Conservation (phyloP, 2,888 invertebrate species). For the Drosophila pullipes region DNA sequence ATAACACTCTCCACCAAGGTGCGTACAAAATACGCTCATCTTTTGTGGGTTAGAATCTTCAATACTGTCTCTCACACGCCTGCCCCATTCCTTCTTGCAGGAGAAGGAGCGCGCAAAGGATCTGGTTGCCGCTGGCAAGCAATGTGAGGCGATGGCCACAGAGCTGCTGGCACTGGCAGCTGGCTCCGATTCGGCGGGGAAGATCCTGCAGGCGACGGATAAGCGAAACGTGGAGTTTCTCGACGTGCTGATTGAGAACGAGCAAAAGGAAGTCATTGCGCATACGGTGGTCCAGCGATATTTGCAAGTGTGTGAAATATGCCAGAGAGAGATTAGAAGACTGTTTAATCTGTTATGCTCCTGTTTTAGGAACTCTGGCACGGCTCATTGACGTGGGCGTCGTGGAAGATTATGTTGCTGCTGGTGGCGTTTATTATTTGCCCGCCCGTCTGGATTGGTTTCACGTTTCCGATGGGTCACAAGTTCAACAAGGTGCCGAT, state of each 20-base stretch:
- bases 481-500: slow-evolving; percentile 99
- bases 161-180: slow-evolving; percentile 97
- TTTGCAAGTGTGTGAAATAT: slow-evolving; percentile 90
- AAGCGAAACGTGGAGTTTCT: slow-evolving; percentile 96
- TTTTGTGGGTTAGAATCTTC: not conserved
- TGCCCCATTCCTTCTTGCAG: slow-evolving; percentile 80
- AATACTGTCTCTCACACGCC: not conserved
- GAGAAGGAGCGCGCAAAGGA: slow-evolving; percentile 99
- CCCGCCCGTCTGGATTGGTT: slow-evolving; percentile 98
- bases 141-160: slow-evolving; percentile 99
- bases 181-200: slow-evolving; percentile 96
- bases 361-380: slow-evolving; percentile 97
- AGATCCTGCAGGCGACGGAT: slow-evolving; percentile 97
- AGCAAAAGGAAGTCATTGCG: slow-evolving; percentile 98
- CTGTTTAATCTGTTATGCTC: slow-evolving; percentile 73
- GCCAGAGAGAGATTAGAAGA: not conserved
- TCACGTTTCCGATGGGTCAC: slow-evolving; percentile 97
- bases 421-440: slow-evolving; percentile 96
- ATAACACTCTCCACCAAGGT: slow-evolving; percentile 94
- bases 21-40: slow-evolving; percentile 31
- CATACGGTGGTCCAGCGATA: slow-evolving; percentile 99
- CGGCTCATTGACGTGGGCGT: slow-evolving; percentile 98
- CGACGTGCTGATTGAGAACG: slow-evolving; percentile 98
- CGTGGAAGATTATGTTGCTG: slow-evolving; percentile 96
- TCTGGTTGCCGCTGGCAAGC: slow-evolving; percentile 96